These are phyloP conservation scores for Cynocephalus volans DNA, from an alignment of 2,113 vertebrate species.

Conservation along the genomic window DNA sequence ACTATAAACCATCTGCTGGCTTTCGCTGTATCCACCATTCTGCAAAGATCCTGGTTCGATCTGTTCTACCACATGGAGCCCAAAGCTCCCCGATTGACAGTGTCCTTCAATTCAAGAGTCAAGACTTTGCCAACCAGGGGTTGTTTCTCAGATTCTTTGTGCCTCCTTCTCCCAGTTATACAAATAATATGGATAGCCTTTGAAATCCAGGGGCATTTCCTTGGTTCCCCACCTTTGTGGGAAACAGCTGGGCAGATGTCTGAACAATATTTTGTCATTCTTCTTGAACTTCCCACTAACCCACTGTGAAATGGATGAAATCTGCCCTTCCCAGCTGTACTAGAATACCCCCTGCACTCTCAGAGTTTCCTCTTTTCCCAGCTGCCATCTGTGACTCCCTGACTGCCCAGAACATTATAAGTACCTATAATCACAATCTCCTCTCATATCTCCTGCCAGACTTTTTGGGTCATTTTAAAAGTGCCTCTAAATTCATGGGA, in stretches of 20 bases:
- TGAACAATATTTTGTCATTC: neutral
- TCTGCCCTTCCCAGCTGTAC: neutral
- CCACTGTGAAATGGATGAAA: neutral
- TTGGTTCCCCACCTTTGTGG: neutral
- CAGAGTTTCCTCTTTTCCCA: neutral
- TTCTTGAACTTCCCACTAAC: neutral
- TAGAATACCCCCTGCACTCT: neutral
- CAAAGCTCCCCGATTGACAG: conserved; percentile 35
- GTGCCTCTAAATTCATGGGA: conserved; percentile 65
- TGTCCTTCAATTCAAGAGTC: neutral
- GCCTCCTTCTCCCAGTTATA: neutral
- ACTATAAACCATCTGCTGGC: conserved; percentile 69
- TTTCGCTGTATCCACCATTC: conserved; percentile 44
- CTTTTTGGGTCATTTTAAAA: conserved; percentile 17
- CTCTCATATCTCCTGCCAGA: neutral
- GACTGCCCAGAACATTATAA: neutral
- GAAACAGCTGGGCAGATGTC: neutral
- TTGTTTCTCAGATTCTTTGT: neutral
- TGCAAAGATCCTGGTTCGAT: conserved; percentile 62
- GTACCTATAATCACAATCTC: neutral
- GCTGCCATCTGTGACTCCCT: neutral
- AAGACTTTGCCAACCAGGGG: neutral
- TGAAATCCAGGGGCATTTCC: neutral
- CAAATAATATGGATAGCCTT: neutral
- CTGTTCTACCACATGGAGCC: conserved; percentile 14